Evolutionary conservation across 2,797 vertebrate genomes (phyloP).

Genomic region (Leptatherina wallacei): DNA sequence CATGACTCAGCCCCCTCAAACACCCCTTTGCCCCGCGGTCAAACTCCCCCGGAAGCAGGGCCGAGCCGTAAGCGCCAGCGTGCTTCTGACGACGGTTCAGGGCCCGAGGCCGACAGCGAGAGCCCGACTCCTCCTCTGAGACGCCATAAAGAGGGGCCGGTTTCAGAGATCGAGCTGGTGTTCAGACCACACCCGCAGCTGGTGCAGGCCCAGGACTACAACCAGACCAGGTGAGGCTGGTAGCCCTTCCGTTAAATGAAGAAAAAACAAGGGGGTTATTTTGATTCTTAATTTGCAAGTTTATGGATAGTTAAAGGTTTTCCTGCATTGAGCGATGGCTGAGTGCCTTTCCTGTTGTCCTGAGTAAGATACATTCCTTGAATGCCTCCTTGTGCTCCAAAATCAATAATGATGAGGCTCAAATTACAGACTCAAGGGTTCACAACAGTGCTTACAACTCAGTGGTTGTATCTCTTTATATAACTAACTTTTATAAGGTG

Average conservation of each 20-base stretch:
- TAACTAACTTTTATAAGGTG: neutral
- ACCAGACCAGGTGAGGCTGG: slow-evolving; percentile 88
- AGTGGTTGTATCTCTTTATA: neutral
- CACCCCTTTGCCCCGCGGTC: slow-evolving; percentile 50
- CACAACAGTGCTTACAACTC: neutral
- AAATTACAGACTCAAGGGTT: neutral
- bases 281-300: neutral
- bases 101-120: slow-evolving; percentile 80
- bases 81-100: slow-evolving; percentile 86
- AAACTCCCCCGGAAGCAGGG: slow-evolving; percentile 78
- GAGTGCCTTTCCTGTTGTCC: neutral
- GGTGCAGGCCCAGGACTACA: slow-evolving; percentile 88
- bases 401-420: neutral
- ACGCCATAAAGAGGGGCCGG: slow-evolving; percentile 75
- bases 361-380: neutral
- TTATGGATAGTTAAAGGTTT: neutral
- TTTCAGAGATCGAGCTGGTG: slow-evolving; percentile 90
- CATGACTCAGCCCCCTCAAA: slow-evolving; percentile 86
- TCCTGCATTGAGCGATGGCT: neutral
- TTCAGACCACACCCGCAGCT: slow-evolving; percentile 91
- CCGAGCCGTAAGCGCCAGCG: slow-evolving; percentile 80
- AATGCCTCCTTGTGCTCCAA: neutral
- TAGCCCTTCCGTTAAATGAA: neutral
- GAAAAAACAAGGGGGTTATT: neutral
- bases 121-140: slow-evolving; percentile 77